These are phyloP conservation scores for Drosophila kambysellisi DNA, from an alignment of 2,888 invertebrate genomes.

Conservation along the genomic window DNA sequence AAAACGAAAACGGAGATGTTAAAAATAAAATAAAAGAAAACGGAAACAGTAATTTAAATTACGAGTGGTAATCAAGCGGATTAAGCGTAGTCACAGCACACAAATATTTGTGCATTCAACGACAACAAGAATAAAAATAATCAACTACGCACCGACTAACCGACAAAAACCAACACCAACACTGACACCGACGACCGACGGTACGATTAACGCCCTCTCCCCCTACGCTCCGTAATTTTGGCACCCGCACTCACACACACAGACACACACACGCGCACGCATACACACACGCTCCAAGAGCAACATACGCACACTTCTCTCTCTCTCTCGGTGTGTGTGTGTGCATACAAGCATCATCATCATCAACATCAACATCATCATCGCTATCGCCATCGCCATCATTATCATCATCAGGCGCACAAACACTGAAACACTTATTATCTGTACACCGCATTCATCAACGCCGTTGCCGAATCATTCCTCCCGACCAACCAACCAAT, in stretches of 20 bases:
- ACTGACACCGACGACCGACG: conserved; percentile 61
- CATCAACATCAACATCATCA: conserved; percentile 23
- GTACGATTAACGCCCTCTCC: conserved; percentile 62
- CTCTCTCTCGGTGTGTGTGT: conserved; percentile 1
- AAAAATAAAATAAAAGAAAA: conserved; percentile 69
- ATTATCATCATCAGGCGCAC: conserved; percentile 37
- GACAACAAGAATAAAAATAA: conserved; percentile 42
- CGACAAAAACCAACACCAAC: conserved; percentile 49
- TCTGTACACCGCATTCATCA: conserved; percentile 71
- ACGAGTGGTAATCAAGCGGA: conserved; percentile 68
- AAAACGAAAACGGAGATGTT: conserved; percentile 71
- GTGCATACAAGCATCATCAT: conserved; percentile 38
- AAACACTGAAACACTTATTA: conserved; percentile 54
- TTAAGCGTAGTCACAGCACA: conserved; percentile 51
- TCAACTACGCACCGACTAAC: conserved; percentile 67
- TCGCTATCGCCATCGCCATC: conserved; percentile 8
- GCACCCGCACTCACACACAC: conserved; percentile 48
- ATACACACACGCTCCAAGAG: conserved; percentile 11
- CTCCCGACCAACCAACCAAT: conserved; percentile 14
- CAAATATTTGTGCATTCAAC: conserved; percentile 50
- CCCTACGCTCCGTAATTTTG: conserved; percentile 56
- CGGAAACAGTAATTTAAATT: conserved; percentile 72
- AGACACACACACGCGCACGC: conserved; percentile 7
- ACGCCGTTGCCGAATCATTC: conserved; percentile 34
- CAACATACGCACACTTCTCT: conserved; percentile 14